These are phyloP conservation scores for Campoletis raptor DNA, from an alignment of 2,888 invertebrate genomes.

Conservation along the genomic window DNA sequence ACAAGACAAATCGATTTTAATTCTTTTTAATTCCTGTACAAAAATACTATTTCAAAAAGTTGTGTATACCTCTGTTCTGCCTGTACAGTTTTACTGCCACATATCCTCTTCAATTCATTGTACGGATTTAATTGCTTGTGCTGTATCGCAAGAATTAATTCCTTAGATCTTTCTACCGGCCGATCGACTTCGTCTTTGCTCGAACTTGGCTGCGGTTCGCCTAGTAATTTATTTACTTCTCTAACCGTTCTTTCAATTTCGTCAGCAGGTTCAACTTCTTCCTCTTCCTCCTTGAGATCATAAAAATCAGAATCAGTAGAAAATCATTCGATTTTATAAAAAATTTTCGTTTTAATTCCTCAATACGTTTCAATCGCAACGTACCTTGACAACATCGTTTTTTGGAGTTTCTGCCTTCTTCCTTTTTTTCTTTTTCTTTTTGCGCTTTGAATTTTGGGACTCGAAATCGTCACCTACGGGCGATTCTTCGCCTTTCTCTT, in stretches of 20 bases:
- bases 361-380: neutral
- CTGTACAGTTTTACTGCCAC: constrained; percentile 92
- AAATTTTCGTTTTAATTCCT: neutral
- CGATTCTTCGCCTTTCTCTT: constrained; percentile 85
- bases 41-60: neutral
- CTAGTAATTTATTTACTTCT: constrained; percentile 89
- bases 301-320: constrained; percentile 3
- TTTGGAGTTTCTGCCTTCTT: constrained; percentile 84
- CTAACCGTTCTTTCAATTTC: constrained; percentile 89
- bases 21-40: neutral
- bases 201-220: constrained; percentile 85
- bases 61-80: constrained; percentile 86
- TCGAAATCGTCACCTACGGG: constrained; percentile 88
- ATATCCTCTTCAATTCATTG: constrained; percentile 92
- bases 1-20: neutral
- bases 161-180: constrained; percentile 74
- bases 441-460: constrained; percentile 85
- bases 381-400: constrained; percentile 36
- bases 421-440: constrained; percentile 89
- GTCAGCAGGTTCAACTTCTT: constrained; percentile 85
- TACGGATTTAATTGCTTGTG: constrained; percentile 91
- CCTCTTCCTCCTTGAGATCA: constrained; percentile 70
- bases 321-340: neutral
- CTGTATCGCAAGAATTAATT: constrained; percentile 88
- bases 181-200: constrained; percentile 73